Percentiles rank a stretch among this genome's conserved stretches.
Conservation (phyloP, 2,888 invertebrate genomes). For the Troilus luridus region DNA sequence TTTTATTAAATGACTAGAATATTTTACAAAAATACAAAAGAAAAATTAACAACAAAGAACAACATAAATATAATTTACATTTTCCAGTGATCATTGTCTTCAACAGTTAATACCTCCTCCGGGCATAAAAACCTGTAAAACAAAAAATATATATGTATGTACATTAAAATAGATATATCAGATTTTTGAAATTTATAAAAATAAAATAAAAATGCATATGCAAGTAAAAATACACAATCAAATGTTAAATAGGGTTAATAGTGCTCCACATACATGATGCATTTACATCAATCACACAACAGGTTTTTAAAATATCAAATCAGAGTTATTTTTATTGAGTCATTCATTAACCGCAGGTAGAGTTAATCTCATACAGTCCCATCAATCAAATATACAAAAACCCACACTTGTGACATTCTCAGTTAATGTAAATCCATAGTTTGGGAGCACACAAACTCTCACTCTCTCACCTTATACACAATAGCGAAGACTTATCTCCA, state of each 20-base stretch:
- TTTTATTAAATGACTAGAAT: conserved; percentile 52
- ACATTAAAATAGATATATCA: not conserved
- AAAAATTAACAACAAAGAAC: conserved; percentile 54
- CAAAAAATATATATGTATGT: not conserved
- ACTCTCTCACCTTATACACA: conserved; percentile 58
- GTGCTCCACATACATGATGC: conserved; percentile 60
- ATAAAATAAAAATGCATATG: not conserved
- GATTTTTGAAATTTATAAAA: not conserved
- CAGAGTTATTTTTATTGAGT: not conserved
- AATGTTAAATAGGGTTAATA: conserved; percentile 49
- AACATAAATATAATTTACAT: conserved; percentile 46
- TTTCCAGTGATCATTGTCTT: conserved; percentile 37
- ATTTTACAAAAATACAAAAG: conserved; percentile 57
- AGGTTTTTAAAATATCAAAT: conserved; percentile 50
- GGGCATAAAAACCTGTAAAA: conserved; percentile 54
- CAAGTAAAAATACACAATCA: not conserved
- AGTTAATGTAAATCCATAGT: conserved; percentile 60
- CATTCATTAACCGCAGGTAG: conserved; percentile 32
- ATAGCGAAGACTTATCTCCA: conserved; percentile 45
- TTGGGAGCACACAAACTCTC: conserved; percentile 59
- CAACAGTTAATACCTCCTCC: conserved; percentile 50
- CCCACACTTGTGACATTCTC: conserved; percentile 50
- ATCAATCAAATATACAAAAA: conserved; percentile 55
- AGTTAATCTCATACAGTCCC: conserved; percentile 45
- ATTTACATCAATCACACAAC: conserved; percentile 59